A percentile compares a stretch with the other conserved stretches of the same genome.
Conservation (phyloP, 2,797 vertebrate genomes). For the Gymnodraco acuticeps region DNA sequence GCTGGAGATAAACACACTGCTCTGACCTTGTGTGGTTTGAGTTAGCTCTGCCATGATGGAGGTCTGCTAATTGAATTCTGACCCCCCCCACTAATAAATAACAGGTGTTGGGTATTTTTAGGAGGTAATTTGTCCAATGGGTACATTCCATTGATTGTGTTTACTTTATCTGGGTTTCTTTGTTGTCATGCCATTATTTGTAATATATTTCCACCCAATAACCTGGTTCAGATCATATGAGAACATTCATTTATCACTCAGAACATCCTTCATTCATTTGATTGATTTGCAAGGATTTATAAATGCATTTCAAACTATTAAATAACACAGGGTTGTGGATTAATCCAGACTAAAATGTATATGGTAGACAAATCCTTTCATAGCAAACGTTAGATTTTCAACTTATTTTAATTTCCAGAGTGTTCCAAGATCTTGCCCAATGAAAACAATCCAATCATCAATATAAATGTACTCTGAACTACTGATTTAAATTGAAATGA, state of each 20-base stretch:
- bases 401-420: neutral
- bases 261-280: neutral
- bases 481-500: neutral
- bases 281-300: too few relatives aligned
- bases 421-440: neutral
- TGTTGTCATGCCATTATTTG: constrained; percentile 32
- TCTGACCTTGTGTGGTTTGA: constrained; percentile 67
- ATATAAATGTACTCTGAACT: neutral
- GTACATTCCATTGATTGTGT: constrained; percentile 31
- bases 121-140: constrained; percentile 50
- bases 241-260: neutral
- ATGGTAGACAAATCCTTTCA: too few relatives aligned
- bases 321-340: neutral
- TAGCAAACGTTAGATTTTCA: neutral
- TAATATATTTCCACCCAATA: constrained; percentile 10
- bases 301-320: too few relatives aligned
- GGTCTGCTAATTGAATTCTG: constrained; percentile 72
- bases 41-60: constrained; percentile 54
- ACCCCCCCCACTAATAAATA: constrained; percentile 52
- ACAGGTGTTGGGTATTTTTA: constrained; percentile 64
- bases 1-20: constrained; percentile 58
- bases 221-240: constrained; percentile 24
- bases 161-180: constrained; percentile 18
- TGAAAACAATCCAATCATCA: neutral
- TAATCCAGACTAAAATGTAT: neutral